Conservation (phyloP, 2,888 invertebrate species). For the Bruchidius siliquastri region DNA sequence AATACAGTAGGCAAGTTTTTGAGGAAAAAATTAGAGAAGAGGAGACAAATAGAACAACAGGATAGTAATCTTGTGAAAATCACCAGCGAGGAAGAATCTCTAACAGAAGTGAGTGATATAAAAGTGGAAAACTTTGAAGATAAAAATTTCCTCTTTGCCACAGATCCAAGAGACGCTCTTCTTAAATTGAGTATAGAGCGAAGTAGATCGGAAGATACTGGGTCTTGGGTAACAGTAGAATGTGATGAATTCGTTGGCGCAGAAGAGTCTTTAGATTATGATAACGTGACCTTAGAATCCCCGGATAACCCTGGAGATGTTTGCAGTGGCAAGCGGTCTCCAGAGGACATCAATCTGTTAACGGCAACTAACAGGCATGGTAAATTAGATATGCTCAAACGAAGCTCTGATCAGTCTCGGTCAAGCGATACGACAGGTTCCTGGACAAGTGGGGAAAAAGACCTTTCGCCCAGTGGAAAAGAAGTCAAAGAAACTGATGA, state of each 20-base stretch:
- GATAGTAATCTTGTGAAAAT: constrained; percentile 44
- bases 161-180: constrained; percentile 50
- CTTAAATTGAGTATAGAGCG: constrained; percentile 48
- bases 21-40: constrained; percentile 39
- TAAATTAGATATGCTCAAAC: constrained; percentile 55
- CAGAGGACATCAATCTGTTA: constrained; percentile 28
- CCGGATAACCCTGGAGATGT: constrained; percentile 32
- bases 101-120: constrained; percentile 62
- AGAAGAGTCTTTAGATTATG: constrained; percentile 59
- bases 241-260: constrained; percentile 63
- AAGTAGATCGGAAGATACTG: constrained; percentile 63
- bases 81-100: constrained; percentile 65
- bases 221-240: constrained; percentile 64
- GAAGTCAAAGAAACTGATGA: constrained; percentile 63
- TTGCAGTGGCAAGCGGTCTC: constrained; percentile 15
- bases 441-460: constrained; percentile 76
- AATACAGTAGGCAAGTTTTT: constrained; percentile 41
- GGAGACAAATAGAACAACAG: constrained; percentile 48
- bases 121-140: constrained; percentile 47
- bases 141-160: constrained; percentile 49
- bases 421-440: constrained; percentile 73
- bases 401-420: constrained; percentile 69
- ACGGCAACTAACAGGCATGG: constrained; percentile 51
- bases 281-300: constrained; percentile 37
- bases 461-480: constrained; percentile 57